Conservation (phyloP, 2,113 vertebrate genomes). For the Psammodynastes pulverulentus region DNA sequence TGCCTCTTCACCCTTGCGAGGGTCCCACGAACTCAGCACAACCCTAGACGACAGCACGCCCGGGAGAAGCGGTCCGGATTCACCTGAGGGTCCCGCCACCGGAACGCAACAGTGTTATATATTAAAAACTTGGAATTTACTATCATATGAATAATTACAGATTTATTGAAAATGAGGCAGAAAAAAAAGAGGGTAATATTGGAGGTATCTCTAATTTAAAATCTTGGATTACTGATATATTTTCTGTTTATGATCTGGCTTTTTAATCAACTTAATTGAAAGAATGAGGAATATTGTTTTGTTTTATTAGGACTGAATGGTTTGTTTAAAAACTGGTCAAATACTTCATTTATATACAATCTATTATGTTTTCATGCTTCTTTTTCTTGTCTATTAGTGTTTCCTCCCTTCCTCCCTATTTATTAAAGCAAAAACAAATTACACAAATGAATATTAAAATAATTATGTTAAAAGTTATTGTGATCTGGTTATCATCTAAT, state of each 20-base stretch:
- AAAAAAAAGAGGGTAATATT: not conserved
- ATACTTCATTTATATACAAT: not conserved
- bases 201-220: not conserved
- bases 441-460: not conserved
- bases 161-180: not conserved
- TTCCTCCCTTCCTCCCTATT: not conserved
- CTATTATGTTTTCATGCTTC: not conserved
- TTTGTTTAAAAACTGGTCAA: not conserved
- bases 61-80: too few relatives aligned
- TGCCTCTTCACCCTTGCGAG: too few relatives aligned
- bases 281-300: not conserved
- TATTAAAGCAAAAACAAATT: not conserved
- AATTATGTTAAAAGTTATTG: not conserved
- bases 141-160: not conserved
- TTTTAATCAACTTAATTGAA: not conserved
- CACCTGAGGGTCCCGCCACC: too few relatives aligned
- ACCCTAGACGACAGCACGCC: too few relatives aligned
- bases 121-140: not conserved
- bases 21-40: too few relatives aligned
- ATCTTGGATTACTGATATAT: not conserved
- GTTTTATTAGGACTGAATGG: not conserved
- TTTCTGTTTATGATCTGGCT: not conserved
- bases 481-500: not conserved
- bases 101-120: too few relatives aligned
- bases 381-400: not conserved